Conservation (phyloP, 2,888 invertebrate species). For the Synergus japonicus region DNA sequence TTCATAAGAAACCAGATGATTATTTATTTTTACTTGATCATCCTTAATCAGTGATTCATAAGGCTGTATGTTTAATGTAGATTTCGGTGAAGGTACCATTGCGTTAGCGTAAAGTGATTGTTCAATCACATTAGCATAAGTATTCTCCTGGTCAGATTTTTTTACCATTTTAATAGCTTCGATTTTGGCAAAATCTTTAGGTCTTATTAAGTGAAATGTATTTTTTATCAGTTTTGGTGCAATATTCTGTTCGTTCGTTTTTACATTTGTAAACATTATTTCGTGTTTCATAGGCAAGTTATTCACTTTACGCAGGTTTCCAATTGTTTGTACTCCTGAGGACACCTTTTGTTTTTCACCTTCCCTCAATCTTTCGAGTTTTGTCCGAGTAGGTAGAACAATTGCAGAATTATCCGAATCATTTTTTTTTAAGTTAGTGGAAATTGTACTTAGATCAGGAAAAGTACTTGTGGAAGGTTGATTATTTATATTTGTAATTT, state of each 20-base stretch:
- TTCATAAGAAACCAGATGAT: neutral
- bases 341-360: conserved; percentile 78
- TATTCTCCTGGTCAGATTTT: conserved; percentile 62
- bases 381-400: conserved; percentile 33
- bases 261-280: neutral
- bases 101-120: conserved; percentile 70
- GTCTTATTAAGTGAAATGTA: conserved; percentile 79
- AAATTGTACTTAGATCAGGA: conserved; percentile 15
- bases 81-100: conserved; percentile 52
- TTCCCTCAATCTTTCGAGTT: conserved; percentile 9
- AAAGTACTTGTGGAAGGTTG: conserved; percentile 23
- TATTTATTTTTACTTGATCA: neutral
- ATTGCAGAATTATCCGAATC: conserved; percentile 18
- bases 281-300: conserved; percentile 47
- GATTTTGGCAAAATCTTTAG: conserved; percentile 80
- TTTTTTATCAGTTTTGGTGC: conserved; percentile 63
- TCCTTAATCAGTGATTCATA: neutral
- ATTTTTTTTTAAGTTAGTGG: conserved; percentile 33
- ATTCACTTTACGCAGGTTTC: conserved; percentile 77
- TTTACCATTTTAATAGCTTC: conserved; percentile 72
- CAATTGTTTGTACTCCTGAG: conserved; percentile 81
- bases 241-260: neutral
- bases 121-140: conserved; percentile 78
- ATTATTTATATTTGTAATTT: neutral
- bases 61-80: conserved; percentile 3